These are phyloP conservation scores for Hiodon alosoides DNA, from an alignment of 2,113 vertebrate species.

Conservation along the genomic window DNA sequence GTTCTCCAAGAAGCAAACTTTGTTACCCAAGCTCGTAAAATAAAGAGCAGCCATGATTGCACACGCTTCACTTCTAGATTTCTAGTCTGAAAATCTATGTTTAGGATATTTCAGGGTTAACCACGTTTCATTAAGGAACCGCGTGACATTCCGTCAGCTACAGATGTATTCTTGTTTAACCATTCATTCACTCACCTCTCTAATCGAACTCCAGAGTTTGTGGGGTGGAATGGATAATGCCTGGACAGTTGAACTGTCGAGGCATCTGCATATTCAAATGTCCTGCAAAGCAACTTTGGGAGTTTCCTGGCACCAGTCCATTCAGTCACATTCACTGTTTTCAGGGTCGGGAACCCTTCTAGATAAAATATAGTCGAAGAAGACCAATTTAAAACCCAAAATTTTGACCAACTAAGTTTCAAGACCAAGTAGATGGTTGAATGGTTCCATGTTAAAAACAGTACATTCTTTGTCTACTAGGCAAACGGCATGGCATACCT, in stretches of 20 bases:
- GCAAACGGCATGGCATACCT: conserved; percentile 15
- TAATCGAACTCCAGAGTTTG: background rate
- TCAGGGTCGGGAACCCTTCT: conserved; percentile 28
- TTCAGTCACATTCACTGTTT: conserved; percentile 39
- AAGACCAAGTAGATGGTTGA: background rate
- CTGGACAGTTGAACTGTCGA: conserved; percentile 10
- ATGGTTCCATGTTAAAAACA: background rate
- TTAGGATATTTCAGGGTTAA: too few species aligned
- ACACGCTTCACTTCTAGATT: too few species aligned
- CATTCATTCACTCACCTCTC: conserved; percentile 4
- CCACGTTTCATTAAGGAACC: too few species aligned
- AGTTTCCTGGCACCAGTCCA: conserved; percentile 28
- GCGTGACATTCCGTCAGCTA: too few species aligned
- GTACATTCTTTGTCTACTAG: background rate
- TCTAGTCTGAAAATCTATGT: background rate
- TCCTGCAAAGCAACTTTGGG: background rate
- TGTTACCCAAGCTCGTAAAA: too few species aligned
- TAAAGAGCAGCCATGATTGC: too few species aligned
- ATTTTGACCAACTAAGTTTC: background rate
- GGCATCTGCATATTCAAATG: background rate
- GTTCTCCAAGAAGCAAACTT: too few species aligned
- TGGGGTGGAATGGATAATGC: background rate
- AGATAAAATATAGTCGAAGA: background rate
- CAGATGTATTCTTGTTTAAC: too few species aligned
- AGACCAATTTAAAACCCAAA: background rate